Percentiles rank a stretch among this genome's conserved stretches.
Conservation (phyloP, 2,113 vertebrate species). For the Rhinolophus ferrumequinum region DNA sequence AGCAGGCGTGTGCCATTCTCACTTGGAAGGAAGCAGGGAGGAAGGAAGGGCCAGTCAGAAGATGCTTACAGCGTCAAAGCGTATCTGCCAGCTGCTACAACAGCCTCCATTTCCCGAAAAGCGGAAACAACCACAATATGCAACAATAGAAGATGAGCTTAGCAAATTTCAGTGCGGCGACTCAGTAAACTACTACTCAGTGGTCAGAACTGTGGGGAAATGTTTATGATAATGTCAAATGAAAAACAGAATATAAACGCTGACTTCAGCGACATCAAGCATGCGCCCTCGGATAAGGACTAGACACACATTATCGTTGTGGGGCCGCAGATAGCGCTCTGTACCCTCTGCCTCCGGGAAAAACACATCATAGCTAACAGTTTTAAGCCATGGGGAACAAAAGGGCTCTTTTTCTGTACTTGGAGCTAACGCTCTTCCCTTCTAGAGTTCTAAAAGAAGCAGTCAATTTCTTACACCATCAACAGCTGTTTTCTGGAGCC, state of each 20-base stretch:
- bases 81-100: neutral
- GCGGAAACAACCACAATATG: neutral
- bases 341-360: neutral
- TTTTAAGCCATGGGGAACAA: neutral
- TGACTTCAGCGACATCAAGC: neutral
- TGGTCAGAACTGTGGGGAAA: constrained; percentile 23
- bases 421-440: neutral
- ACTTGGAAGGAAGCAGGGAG: neutral
- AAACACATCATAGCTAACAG: neutral
- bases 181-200: neutral
- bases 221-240: neutral
- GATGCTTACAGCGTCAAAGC: constrained; percentile 34
- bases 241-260: constrained; percentile 68
- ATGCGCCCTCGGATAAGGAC: neutral
- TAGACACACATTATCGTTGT: neutral
- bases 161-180: constrained; percentile 33
- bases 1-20: neutral
- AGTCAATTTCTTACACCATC: neutral
- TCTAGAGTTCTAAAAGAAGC: constrained; percentile 27
- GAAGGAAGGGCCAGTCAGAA: neutral
- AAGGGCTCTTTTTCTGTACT: neutral
- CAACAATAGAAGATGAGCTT: neutral
- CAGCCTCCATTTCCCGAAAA: constrained; percentile 37
- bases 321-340: neutral
- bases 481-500: neutral